Evolutionary conservation across 2,797 vertebrate genomes (phyloP).

Genomic region (Acrossocheilus fasciatus): DNA sequence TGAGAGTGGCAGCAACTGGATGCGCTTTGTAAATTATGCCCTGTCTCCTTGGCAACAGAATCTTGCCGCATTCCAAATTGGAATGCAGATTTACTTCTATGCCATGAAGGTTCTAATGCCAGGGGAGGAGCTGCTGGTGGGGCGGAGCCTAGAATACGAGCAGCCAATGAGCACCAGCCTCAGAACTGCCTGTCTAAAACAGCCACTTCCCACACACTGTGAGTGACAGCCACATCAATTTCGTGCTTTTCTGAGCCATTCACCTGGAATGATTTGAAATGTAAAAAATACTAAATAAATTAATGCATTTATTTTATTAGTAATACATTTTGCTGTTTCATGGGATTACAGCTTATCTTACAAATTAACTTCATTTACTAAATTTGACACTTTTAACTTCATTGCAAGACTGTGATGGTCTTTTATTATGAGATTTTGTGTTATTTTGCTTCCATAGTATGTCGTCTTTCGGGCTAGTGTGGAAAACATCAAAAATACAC

Average conservation of each 20-base stretch:
- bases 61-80: slow-evolving; percentile 91
- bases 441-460: not conserved
- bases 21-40: slow-evolving; percentile 94
- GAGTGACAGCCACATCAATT: slow-evolving; percentile 15
- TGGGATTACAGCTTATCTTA: not conserved
- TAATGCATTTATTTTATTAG: not conserved
- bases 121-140: slow-evolving; percentile 93
- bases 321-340: not conserved
- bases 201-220: slow-evolving; percentile 4
- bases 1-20: slow-evolving; percentile 94
- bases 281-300: not conserved
- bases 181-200: not conserved
- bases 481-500: not conserved
- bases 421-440: not conserved
- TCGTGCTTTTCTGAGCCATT: not conserved
- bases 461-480: not conserved
- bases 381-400: not conserved
- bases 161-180: slow-evolving; percentile 75
- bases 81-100: slow-evolving; percentile 93
- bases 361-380: not conserved
- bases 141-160: slow-evolving; percentile 92
- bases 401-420: not conserved
- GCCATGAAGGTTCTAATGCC: slow-evolving; percentile 88
- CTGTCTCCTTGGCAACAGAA: slow-evolving; percentile 87
- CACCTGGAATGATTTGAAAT: not conserved